phyloP scores from a whole-genome alignment of 2,797 vertebrate genomes.

The Esox masquinongy region DNA sequence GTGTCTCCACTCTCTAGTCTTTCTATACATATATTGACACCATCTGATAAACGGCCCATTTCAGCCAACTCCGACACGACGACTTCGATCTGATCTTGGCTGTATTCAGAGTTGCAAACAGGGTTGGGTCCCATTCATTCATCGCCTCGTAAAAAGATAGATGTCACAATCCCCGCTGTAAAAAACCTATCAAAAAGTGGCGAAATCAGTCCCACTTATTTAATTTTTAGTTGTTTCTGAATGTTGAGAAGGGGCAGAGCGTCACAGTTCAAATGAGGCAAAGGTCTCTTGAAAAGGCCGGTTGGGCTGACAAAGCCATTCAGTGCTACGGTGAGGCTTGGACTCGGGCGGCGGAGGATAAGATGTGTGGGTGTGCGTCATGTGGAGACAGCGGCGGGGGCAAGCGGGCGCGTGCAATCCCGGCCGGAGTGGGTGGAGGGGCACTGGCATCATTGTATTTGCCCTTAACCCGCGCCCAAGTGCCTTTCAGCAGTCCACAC shows the following conservation, averaged over 20 bases:
- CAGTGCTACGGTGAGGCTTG: slow-evolving; percentile 53
- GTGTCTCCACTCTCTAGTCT: background rate
- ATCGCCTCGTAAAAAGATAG: slow-evolving; percentile 51
- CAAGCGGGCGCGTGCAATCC: slow-evolving; percentile 28
- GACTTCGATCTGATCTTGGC: slow-evolving; percentile 18
- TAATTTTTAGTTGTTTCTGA: slow-evolving; percentile 18
- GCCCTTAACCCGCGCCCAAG: slow-evolving; percentile 11
- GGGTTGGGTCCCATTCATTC: slow-evolving; percentile 55
- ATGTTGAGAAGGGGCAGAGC: slow-evolving; percentile 45
- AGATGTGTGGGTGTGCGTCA: slow-evolving; percentile 43
- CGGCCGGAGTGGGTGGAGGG: slow-evolving; percentile 29
- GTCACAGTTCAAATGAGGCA: slow-evolving; percentile 51
- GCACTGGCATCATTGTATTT: slow-evolving; percentile 50
- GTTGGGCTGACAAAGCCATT: slow-evolving; percentile 55
- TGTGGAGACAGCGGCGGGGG: slow-evolving; percentile 45
- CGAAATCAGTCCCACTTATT: slow-evolving; percentile 12
- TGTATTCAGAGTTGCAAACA: slow-evolving; percentile 37
- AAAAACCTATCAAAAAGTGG: slow-evolving; percentile 57
- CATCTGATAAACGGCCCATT: background rate
- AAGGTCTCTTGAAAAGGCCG: slow-evolving; percentile 58
- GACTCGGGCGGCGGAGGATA: slow-evolving; percentile 43
- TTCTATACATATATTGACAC: background rate
- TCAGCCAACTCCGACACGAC: slow-evolving; percentile 5
- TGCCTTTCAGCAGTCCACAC: slow-evolving; percentile 22
- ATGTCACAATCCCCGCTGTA: slow-evolving; percentile 29